Percentiles rank a stretch among this genome's conserved stretches.
Evolutionary conservation across 2,113 vertebrate species (phyloP).

Genomic region (Choloepus hoffmanni): DNA sequence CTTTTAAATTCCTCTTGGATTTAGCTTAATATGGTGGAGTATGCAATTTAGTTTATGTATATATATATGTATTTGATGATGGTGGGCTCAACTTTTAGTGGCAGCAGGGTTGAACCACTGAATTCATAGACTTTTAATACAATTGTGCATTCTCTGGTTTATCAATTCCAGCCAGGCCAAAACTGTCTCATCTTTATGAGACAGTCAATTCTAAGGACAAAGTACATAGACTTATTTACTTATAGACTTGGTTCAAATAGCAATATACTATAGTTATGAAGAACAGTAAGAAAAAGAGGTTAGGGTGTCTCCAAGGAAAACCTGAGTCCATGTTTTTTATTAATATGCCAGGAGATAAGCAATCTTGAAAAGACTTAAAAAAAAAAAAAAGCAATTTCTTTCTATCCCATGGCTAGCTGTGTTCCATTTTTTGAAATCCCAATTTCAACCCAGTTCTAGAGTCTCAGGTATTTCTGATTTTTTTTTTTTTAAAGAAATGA

Average conservation of each 20-base stretch:
- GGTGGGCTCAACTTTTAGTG: background rate
- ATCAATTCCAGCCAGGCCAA: background rate
- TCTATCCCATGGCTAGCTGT: background rate
- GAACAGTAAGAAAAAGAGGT: background rate
- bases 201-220: background rate
- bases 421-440: background rate
- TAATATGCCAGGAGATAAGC: background rate
- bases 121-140: background rate
- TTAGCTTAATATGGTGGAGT: constrained; percentile 30
- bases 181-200: background rate
- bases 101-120: background rate
- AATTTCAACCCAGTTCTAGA: constrained; percentile 3
- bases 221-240: background rate
- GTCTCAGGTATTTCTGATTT: background rate
- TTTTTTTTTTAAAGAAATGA: background rate
- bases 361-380: background rate
- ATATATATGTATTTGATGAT: background rate
- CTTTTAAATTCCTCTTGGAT: constrained; percentile 32
- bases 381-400: background rate
- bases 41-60: background rate
- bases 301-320: background rate
- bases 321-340: background rate
- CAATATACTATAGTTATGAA: background rate
- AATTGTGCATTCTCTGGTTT: constrained; percentile 36
- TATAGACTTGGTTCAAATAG: constrained; percentile 2